Base-by-base conservation (phyloP, 2,797 vertebrate species). In the Danio albolineatus region DNA sequence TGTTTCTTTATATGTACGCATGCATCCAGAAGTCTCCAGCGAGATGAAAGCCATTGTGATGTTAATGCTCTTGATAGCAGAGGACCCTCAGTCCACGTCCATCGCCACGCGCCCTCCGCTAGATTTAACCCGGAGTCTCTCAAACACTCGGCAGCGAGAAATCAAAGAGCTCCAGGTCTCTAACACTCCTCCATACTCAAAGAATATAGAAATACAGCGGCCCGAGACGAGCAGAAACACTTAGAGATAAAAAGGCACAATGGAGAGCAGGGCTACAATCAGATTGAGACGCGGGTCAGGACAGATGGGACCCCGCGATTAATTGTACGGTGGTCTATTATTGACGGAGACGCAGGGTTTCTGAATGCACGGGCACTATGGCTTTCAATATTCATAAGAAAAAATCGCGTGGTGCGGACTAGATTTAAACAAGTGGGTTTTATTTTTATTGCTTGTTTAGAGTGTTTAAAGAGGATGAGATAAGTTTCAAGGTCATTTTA, bases 281-380 rank as follows among this genome's bases (percentile, higher is more conserved):
- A 94, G 94, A 95, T 94, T 94, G 93, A 93, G 89, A 86, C 80
- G 81, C 86, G 89, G 87, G 85, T 86, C 83, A 67, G 43, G 90
- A 93, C 95, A 96, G 95, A 95, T 96, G 95, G 95, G 94, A 87
- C 94, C 93, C 81, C 85, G 85, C 89, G 86, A 84, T 89, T 86
- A 85, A 89, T 92, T 90, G 88, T 88, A 87, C 83, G 82, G 85
- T 57, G 59, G 82, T 67, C 92, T 92, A 94, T 28, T 28, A 28
- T 94, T 95, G 90, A 94, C 85, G 84, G 46, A 79, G 83, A 36
- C 43, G 4, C 70, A 73, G 85, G 57, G 89, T 83, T 86, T 75
- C 76, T 71, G 67, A 59, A 43, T 71, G 44, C 48, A 79, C 51
- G 70, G 39, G 46, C 12, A 61, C 70, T 43, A 75, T 67, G 54